Conservation (phyloP, 2,113 vertebrate species). For the Aldabrachelys gigantea region DNA sequence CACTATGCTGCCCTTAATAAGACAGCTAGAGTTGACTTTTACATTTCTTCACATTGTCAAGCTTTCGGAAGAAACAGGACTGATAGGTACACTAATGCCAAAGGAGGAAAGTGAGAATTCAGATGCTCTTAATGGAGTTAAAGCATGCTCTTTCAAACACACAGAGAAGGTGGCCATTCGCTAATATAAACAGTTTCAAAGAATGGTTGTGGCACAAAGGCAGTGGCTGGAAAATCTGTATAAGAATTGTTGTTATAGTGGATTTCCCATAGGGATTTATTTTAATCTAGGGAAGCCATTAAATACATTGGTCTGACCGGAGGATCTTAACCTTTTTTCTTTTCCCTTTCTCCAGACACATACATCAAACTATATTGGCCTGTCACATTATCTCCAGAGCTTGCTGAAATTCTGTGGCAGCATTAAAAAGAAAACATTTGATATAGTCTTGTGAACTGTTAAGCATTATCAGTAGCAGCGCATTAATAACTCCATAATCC, state of each 20-base stretch:
- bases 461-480: constrained; percentile 82
- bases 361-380: constrained; percentile 69
- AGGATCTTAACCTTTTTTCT: constrained; percentile 37
- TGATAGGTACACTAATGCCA: constrained; percentile 31
- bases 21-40: constrained; percentile 25
- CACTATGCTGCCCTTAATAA: background rate
- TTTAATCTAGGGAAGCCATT: constrained; percentile 79
- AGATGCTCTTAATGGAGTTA: constrained; percentile 60
- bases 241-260: constrained; percentile 76
- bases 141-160: constrained; percentile 7
- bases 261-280: constrained; percentile 79
- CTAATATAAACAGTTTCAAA: constrained; percentile 72
- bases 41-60: constrained; percentile 38
- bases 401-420: constrained; percentile 42
- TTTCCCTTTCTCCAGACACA: constrained; percentile 61
- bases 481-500: constrained; percentile 71
- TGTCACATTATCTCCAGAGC: constrained; percentile 68
- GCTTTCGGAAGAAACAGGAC: constrained; percentile 40
- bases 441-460: constrained; percentile 68
- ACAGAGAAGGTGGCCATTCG: constrained; percentile 60
- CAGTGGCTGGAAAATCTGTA: constrained; percentile 75
- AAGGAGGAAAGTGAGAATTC: constrained; percentile 55
- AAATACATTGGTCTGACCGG: constrained; percentile 64
- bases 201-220: constrained; percentile 59
- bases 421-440: constrained; percentile 67